Percentiles rank a stretch among this genome's conserved stretches.
Evolutionary conservation across 2,797 vertebrate genomes (phyloP).

Genomic region (Momotus momota): DNA sequence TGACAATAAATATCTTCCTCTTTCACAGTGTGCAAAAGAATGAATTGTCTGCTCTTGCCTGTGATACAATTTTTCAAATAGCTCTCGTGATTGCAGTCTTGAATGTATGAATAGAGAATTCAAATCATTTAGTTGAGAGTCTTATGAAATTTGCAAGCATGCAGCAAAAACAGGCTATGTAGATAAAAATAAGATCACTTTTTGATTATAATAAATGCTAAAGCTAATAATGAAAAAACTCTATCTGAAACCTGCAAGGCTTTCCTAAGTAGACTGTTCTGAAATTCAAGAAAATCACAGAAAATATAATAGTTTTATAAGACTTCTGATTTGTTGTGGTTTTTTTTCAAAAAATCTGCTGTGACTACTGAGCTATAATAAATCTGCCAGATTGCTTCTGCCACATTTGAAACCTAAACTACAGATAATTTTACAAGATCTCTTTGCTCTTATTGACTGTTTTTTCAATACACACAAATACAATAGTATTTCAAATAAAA

Average conservation of each 20-base stretch:
- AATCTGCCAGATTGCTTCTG: neutral
- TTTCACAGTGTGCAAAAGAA: constrained; percentile 1
- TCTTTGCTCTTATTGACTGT: neutral
- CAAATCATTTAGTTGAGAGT: neutral
- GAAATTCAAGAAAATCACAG: neutral
- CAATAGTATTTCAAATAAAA: neutral
- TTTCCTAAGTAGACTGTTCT: neutral
- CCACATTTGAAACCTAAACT: neutral
- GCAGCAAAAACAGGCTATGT: neutral
- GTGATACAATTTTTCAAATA: constrained; percentile 39
- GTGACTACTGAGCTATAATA: neutral
- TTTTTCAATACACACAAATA: neutral
- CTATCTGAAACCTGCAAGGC: neutral
- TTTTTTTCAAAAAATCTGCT: neutral
- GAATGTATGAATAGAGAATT: constrained; percentile 26
- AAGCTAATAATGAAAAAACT: neutral
- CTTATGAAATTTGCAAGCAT: neutral
- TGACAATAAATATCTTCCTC: neutral
- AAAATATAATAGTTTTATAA: neutral
- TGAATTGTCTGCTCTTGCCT: constrained; percentile 23
- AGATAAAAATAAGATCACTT: constrained; percentile 6
- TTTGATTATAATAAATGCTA: neutral
- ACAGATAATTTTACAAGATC: neutral
- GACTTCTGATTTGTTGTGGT: neutral
- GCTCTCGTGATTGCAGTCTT: neutral